Evolutionary conservation across 2,888 invertebrate species (phyloP), one percentile per base, ranked within the genome.

Genomic region (Cristatella mucedo): DNA sequence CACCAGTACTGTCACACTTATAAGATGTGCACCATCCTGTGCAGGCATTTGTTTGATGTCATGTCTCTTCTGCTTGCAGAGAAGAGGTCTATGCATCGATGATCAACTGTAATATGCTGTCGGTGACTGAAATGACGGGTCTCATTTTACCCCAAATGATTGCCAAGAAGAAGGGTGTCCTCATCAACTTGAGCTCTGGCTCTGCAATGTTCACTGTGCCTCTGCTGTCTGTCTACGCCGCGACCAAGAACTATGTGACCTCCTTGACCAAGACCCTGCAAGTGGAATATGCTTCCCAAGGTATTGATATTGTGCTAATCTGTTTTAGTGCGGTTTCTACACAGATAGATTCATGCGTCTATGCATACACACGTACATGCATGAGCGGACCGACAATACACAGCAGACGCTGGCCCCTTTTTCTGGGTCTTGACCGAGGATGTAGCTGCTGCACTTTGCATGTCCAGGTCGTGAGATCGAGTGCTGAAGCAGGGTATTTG

Each of bases 181-280:
- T 95, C 40, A 77, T 95, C 48, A 95, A 93, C 65, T 68, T 95
- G 15, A 79, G 87, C 0, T 93, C 93, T 0, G 76, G 77, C 0
- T 75, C 85, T 0, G 82, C 80, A 0, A 70, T 75, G 5, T 76
- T 80, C 44, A 84, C 87, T 0, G 77, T 78, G 49, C 86, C 89
- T 0, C 65, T 89, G 48, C 69, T 89, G 21, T 73, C 80, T 7
- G 76, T 86, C 0, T 95, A 95, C 56, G 78, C 82, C 21, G 84
- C 85, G 15, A 76, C 84, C 32, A 93, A 91, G 76, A 56, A 56
- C 3, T 65, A 53, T 53, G 59, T 61, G 4, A 51, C 53, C 15
- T 52, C 48, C 44, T 59, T 68, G 40, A 56, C 66, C 13, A 50
- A 52, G 19, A 55, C 61, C 40, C 50, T 70, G 11, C 50, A 59